A percentile compares a stretch with the other conserved stretches of the same genome.
Evolutionary conservation across 2,113 vertebrate species (phyloP).

Genomic region (Hippopotamus amphibius): DNA sequence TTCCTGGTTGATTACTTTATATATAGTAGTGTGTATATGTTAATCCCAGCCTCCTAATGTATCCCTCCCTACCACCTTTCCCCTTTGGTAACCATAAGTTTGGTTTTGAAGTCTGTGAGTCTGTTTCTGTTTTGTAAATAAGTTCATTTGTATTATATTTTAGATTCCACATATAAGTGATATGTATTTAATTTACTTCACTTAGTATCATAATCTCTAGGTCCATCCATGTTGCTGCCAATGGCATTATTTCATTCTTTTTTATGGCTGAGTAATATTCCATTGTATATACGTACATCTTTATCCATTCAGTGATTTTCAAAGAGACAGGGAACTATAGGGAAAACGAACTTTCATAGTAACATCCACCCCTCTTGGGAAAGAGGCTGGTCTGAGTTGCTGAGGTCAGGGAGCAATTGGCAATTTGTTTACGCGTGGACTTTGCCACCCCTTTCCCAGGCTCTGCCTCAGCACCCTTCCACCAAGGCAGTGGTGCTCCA

Average conservation of each 20-base stretch:
- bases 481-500: not conserved
- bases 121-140: not conserved
- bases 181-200: not conserved
- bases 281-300: not conserved
- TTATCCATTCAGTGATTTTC: not conserved
- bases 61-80: not conserved
- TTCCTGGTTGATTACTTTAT: not conserved
- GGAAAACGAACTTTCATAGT: not conserved
- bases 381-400: not conserved
- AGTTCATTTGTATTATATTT: not conserved
- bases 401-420: not conserved
- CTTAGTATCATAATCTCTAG: not conserved
- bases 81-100: not conserved
- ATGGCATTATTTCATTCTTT: not conserved
- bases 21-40: not conserved
- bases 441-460: not conserved
- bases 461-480: not conserved
- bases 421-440: too few species aligned
- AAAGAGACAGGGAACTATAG: not conserved
- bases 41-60: not conserved
- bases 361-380: not conserved
- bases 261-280: not conserved
- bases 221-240: not conserved
- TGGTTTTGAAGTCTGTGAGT: not conserved
- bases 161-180: not conserved